Percentiles rank a stretch among this genome's conserved stretches.
Conservation (phyloP, 1,140 invertebrate species). For the Sycophila sp. region DNA sequence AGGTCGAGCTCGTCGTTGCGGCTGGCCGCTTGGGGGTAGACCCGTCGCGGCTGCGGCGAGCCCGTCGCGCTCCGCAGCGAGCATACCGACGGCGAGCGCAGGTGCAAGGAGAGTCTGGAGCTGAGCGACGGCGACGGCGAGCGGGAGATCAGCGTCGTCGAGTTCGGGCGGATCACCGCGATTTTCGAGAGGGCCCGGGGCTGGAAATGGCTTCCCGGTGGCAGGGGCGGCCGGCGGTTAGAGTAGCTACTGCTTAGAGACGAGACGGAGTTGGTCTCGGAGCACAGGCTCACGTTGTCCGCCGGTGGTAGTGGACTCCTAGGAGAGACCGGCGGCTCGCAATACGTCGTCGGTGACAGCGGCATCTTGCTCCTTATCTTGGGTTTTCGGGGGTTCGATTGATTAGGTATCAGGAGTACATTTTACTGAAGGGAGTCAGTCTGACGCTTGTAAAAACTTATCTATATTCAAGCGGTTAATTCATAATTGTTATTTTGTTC, state of each 20-base stretch:
- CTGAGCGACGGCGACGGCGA: slow-evolving; percentile 8
- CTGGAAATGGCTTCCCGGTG: slow-evolving; percentile 37
- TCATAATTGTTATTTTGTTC: too few species aligned
- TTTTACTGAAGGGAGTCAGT: too few species aligned
- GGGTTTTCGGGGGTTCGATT: background rate
- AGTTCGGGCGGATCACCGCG: slow-evolving; percentile 43
- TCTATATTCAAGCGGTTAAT: too few species aligned
- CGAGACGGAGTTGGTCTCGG: background rate
- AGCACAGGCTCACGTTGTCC: background rate
- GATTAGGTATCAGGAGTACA: too few species aligned
- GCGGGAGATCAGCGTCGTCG: slow-evolving; percentile 16
- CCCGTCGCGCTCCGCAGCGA: background rate
- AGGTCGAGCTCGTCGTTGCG: slow-evolving; percentile 51
- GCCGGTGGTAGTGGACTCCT: background rate
- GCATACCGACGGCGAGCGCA: background rate
- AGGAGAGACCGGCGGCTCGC: slow-evolving; percentile 10
- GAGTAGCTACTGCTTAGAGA: background rate
- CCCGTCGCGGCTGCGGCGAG: slow-evolving; percentile 25
- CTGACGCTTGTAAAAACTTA: too few species aligned
- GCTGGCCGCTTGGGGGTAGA: slow-evolving; percentile 35
- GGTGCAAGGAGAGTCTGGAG: background rate
- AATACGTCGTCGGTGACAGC: slow-evolving; percentile 43
- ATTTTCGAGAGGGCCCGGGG: slow-evolving; percentile 40
- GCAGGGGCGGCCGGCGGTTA: slow-evolving; percentile 43
- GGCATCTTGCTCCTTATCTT: slow-evolving; percentile 41